These are phyloP conservation scores for Colletes gigas DNA, from an alignment of 1,140 invertebrate genomes.

Conservation along the genomic window DNA sequence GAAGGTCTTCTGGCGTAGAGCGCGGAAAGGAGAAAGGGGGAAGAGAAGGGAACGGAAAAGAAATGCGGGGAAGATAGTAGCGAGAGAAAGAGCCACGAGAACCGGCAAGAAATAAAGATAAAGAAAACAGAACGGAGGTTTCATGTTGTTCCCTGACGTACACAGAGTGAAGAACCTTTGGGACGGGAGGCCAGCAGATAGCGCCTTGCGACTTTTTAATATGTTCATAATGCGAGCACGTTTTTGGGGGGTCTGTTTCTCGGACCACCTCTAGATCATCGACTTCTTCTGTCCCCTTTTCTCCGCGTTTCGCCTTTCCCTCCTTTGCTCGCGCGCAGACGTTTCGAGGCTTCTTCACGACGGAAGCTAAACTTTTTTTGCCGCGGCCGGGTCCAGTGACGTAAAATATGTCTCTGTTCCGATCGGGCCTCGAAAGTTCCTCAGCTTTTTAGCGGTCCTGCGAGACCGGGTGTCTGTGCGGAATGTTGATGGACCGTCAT, in stretches of 20 bases:
- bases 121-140: slow-evolving; percentile 45
- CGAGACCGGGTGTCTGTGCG: slow-evolving; percentile 70
- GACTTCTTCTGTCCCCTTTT: slow-evolving; percentile 35
- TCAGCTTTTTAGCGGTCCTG: slow-evolving; percentile 68
- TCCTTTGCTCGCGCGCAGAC: slow-evolving; percentile 25
- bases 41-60: slow-evolving; percentile 20
- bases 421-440: slow-evolving; percentile 59
- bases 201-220: slow-evolving; percentile 62
- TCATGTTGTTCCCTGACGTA: slow-evolving; percentile 46
- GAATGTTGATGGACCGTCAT: slow-evolving; percentile 76
- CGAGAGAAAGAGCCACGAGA: slow-evolving; percentile 54
- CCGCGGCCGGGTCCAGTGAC: slow-evolving; percentile 54
- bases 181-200: slow-evolving; percentile 28
- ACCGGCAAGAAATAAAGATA: slow-evolving; percentile 38
- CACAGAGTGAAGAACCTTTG: slow-evolving; percentile 48
- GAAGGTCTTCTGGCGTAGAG: slow-evolving; percentile 26
- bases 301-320: slow-evolving; percentile 21
- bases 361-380: slow-evolving; percentile 58
- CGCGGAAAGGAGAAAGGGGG: slow-evolving; percentile 53
- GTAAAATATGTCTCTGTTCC: slow-evolving; percentile 77
- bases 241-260: slow-evolving; percentile 57
- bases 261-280: slow-evolving; percentile 56
- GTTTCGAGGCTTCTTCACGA: slow-evolving; percentile 43
- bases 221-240: slow-evolving; percentile 63
- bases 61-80: slow-evolving; percentile 21